Base-by-base conservation (phyloP, 2,113 vertebrate species). In the Chlorocebus sabaeus region DNA sequence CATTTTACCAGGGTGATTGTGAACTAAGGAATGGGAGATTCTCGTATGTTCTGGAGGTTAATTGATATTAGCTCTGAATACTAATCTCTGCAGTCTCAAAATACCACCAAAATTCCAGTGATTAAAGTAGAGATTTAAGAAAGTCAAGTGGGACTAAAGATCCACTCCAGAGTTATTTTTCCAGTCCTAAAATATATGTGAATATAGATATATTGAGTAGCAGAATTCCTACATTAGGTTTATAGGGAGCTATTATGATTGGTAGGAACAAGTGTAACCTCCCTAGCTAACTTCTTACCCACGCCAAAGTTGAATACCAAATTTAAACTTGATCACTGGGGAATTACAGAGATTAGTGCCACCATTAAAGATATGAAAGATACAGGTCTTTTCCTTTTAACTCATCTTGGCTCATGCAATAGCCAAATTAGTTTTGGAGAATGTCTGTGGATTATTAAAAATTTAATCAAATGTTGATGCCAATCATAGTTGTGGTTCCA, bases 1-100 rank as follows among this genome's bases (percentile, higher is more conserved):
- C 57, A 32, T 89, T 96, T 93, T 70, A 93, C 93, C 27, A 50
- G 48, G 7, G 25, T 87, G 81, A 83, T 8, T 91, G 18, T 64
- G 25, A 97, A 67, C 18, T 93, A 57, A 93, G 35, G 50, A 93
- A 83, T 82, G n/a, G 79, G 52, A 88, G 67, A 73, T 79, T 93
- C 25, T 55, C 68, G n/a, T 23, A 76, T 25, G 6, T 20, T 78
- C 80, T 86, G 40, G 68, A 83, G 40, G 12, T 38, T 79, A 91
- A 22, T n/a, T 80, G 32, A 86, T 91, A 82, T 38, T 82, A 30
- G 50, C 40, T 45, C 55, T 81, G n/a, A 50, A 59, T 35, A 75
- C 12, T 55, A 88, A 73, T 55, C 38, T 38, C 27, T 88, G 25
- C 16, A 79, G 32, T 76, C 30, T 82, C 40, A 82, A 45, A 73